phyloP scores from a whole-genome alignment of 2,113 vertebrate species.

The Penelope pileata region DNA sequence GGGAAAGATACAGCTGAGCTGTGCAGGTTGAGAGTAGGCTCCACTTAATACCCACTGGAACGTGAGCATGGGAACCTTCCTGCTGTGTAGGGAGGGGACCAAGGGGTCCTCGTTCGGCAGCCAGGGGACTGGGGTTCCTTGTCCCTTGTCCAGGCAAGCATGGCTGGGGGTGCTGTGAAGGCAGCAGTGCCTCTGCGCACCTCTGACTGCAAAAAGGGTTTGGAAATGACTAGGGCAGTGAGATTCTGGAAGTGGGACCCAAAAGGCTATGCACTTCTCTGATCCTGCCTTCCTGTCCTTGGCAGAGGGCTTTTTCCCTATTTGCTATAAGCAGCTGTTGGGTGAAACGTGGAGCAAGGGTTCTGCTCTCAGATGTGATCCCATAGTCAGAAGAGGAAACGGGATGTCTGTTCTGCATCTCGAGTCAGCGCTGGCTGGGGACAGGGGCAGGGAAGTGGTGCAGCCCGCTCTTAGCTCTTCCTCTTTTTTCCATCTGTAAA shows the following conservation, averaged over 20 bases:
- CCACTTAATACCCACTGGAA: neutral
- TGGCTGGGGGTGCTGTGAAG: neutral
- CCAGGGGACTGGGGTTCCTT: fast-evolving
- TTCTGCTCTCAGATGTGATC: neutral
- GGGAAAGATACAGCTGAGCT: neutral
- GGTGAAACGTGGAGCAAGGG: neutral
- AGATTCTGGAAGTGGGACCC: neutral
- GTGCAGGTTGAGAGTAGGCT: neutral
- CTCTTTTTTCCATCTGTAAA: fast-evolving
- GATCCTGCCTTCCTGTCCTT: neutral
- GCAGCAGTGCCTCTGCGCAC: neutral
- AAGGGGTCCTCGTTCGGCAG: neutral
- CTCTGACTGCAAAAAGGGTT: neutral
- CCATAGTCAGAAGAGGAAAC: slow-evolving; percentile 7
- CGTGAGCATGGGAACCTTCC: neutral
- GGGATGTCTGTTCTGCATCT: neutral
- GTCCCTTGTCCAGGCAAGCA: neutral
- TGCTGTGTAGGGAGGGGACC: neutral
- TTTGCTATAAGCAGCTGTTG: neutral
- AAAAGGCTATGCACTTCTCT: neutral
- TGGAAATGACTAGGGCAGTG: neutral
- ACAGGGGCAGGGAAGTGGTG: neutral
- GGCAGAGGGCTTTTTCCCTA: neutral
- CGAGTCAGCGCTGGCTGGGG: neutral
- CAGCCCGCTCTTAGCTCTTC: neutral